Conservation (phyloP, 2,113 vertebrate genomes). For the Perca flavescens region DNA sequence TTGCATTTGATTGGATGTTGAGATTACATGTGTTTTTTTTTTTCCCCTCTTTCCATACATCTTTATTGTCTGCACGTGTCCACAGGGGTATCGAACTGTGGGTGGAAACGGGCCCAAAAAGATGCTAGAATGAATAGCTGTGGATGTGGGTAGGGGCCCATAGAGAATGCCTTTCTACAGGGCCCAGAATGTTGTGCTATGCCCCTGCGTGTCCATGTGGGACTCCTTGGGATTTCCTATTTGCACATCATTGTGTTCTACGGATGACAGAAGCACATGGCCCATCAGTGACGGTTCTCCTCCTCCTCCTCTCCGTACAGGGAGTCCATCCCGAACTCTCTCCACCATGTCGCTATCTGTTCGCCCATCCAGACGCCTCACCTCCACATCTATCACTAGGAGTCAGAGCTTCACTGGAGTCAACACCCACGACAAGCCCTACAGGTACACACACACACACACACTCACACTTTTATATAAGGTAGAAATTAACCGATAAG, state of each 20-base stretch:
- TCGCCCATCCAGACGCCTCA: slow-evolving; percentile 89
- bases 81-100: too few relatives aligned
- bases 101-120: too few relatives aligned
- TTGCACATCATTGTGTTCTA: background rate
- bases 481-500: too few relatives aligned
- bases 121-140: too few relatives aligned
- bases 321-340: slow-evolving; percentile 91
- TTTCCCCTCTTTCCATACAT: background rate
- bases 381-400: slow-evolving; percentile 92
- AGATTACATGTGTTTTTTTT: too few relatives aligned
- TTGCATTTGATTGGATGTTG: too few relatives aligned
- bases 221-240: background rate
- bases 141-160: too few relatives aligned
- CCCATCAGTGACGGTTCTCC: background rate
- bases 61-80: background rate
- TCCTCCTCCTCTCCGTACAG: slow-evolving; percentile 75
- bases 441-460: slow-evolving; percentile 83
- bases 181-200: too few relatives aligned
- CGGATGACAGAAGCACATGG: background rate
- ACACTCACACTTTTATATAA: background rate
- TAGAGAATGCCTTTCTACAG: too few relatives aligned
- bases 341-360: slow-evolving; percentile 97
- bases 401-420: slow-evolving; percentile 97
- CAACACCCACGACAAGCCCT: slow-evolving; percentile 90
- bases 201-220: background rate